Evolutionary conservation across 2,888 invertebrate genomes (phyloP), one percentile per base, ranked within the genome.

Genomic region (Cabera pusaria): DNA sequence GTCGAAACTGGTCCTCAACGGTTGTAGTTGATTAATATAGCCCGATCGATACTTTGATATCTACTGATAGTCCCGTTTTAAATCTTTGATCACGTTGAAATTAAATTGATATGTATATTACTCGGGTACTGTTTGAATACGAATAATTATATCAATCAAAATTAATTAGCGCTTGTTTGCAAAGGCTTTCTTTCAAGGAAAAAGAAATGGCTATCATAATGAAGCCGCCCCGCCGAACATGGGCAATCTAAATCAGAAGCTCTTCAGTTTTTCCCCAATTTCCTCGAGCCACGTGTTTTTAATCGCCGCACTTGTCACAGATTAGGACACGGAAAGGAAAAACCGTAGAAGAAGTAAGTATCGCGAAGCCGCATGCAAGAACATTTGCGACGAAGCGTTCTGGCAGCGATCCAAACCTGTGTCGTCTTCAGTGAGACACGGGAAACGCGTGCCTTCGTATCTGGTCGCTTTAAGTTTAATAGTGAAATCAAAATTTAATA

Each of bases 401-500:
- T 52, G 52, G 52, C 52, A 49, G 9, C 20, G 28, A 25, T 52
- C 52, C 52, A 52, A 52, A 34, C 40, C 34, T 27, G 26, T 49
- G 47, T 52, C 47, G 26, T 35, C 38, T 44, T 32, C 47, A 37
- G 27, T 29, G 23, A 26, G 27, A 45, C 47, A 48, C 21, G 32
- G 45, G 37, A 43, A 49, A 45, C 38, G 47, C 47, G 45, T 44
- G 38, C 40, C 44, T 40, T 31, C 33, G 47, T 45, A 45, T 41
- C 36, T 47, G 25, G 26, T 24, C 23, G 18, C 23, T 32, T 40
- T 24, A 21, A 27, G 21, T 33, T 40, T 27, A 28, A 33, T 28
- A 28, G 27, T 12, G 19, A 5, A 20, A 29, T 34, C 28, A 29
- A 24, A 29, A 7, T 19, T 29, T 34, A 24, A 25, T 34, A 23